Base-by-base conservation (phyloP, 2,797 vertebrate genomes). In the Emys orbicularis region DNA sequence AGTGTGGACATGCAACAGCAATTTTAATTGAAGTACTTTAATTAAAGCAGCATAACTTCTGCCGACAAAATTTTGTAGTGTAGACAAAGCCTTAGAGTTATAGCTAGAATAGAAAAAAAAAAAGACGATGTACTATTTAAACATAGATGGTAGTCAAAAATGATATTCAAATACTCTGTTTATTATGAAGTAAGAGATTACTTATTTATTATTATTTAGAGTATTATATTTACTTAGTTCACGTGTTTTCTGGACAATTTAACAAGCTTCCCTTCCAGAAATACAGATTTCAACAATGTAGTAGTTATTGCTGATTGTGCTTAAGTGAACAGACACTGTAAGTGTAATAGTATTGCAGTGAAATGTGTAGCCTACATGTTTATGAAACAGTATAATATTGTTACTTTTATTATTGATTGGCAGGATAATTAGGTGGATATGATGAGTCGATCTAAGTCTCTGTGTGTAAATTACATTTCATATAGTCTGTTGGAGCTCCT, bases 401-500 rank as follows among this genome's bases (percentile, higher is more conserved):
- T 72, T 21, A 23, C n/a, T 37, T 68, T 72, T 37, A 49, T n/a
- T 61, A 1, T 49, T 77, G 44, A 77, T 77, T 77, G 44, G 74
- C 44, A 77, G 27, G 41, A 77, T 47, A 77, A 77, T 49, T 29
- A 49, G 44, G 44, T 29, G 25, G 41, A 31, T 44, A 44, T 15
- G 8, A 27, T 10, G 44, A 76, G 25, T 76, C 25, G 2, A 23
- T 29, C 3, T 82, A 23, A 37, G 49, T 57, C n/a, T 1, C 0
- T 79, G 41, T 77, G 31, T 53, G 87, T 82, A 86, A 90, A 87
- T 90, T 90, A n/a, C 44, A 25, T 94, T 2, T 90, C 77, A 90
- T 81, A 27, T 87, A 84, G 5, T 91, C 95, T 94, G 94, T 94
- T 96, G 96, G 95, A 97, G 27, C 94, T 95, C 89, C 52, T 68